Evolutionary conservation across 2,797 vertebrate species (phyloP).

Genomic region (Dicrostonyx torquatus): DNA sequence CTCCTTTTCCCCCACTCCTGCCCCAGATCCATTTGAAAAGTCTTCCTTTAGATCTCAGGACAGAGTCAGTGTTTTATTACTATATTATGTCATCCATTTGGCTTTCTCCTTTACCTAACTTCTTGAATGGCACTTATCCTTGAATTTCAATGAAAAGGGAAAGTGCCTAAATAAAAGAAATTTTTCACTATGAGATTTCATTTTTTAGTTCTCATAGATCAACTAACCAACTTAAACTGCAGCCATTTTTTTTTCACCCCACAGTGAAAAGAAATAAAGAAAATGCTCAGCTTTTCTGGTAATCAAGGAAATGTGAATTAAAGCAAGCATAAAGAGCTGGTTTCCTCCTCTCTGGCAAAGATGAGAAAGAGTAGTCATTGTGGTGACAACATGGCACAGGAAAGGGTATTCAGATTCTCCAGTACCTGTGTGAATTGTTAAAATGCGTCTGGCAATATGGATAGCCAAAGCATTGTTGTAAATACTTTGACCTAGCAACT

Average conservation of each 20-base stretch:
- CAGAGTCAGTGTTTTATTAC: constrained; percentile 20
- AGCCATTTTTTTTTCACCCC: constrained; percentile 28
- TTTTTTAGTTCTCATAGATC: constrained; percentile 42
- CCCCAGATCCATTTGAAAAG: background rate
- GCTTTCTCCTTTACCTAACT: constrained; percentile 29
- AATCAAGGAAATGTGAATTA: constrained; percentile 59
- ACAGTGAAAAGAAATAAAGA: constrained; percentile 47
- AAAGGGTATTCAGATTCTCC: background rate
- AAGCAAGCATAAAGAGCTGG: constrained; percentile 27
- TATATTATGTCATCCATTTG: background rate
- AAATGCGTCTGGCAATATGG: background rate
- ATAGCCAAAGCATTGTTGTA: background rate
- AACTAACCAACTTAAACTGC: constrained; percentile 47
- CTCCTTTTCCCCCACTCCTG: background rate
- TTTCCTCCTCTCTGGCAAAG: background rate
- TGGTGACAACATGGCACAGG: background rate
- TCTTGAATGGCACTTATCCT: constrained; percentile 5
- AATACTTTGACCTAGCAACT: background rate
- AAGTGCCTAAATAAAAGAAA: constrained; percentile 6
- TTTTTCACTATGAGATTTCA: constrained; percentile 10
- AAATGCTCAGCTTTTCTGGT: constrained; percentile 38
- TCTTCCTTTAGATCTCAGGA: constrained; percentile 30
- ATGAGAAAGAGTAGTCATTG: constrained; percentile 54
- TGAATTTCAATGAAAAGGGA: constrained; percentile 42
- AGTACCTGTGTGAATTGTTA: background rate